These are phyloP conservation scores for Tetramorium simillimum DNA, from an alignment of 1,140 invertebrate genomes.

Conservation along the genomic window DNA sequence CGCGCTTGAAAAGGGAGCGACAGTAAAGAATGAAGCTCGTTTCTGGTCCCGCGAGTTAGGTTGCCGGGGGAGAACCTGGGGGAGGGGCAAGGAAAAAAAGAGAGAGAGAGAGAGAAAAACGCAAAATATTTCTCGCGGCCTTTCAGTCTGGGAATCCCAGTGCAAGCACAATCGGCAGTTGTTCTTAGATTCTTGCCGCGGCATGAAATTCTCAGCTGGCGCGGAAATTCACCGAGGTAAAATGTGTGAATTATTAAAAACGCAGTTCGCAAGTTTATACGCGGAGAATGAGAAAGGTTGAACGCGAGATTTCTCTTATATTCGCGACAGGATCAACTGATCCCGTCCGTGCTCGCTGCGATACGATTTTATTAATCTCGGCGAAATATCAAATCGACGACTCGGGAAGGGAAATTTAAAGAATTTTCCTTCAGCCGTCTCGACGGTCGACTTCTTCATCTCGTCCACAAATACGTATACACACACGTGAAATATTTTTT, in stretches of 20 bases:
- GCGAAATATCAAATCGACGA: not conserved
- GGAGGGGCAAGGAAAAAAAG: not conserved
- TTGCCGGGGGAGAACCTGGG: not conserved
- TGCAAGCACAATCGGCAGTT: constrained; percentile 20
- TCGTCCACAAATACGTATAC: not conserved
- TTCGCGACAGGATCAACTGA: not conserved
- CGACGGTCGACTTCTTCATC: not conserved
- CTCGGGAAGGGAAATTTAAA: not conserved
- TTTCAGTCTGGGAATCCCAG: constrained; percentile 8
- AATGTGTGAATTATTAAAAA: constrained; percentile 41
- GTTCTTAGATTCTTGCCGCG: constrained; percentile 27
- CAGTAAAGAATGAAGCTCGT: constrained; percentile 74
- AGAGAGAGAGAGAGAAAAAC: not conserved
- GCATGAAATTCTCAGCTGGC: not conserved
- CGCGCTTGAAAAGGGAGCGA: constrained; percentile 64
- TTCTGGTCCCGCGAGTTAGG: constrained; percentile 64
- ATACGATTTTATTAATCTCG: not conserved
- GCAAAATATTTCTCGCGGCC: constrained; percentile 44
- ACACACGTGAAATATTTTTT: not conserved
- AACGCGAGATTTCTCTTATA: constrained; percentile 19
- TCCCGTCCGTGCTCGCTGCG: not conserved
- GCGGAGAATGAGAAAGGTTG: not conserved
- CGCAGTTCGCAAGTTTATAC: constrained; percentile 5
- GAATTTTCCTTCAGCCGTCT: not conserved
- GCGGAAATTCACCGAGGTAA: constrained; percentile 2